Percentiles rank a stretch among this genome's conserved stretches.
Conservation (phyloP, 2,797 vertebrate genomes). For the Melanotaenia boesemani region DNA sequence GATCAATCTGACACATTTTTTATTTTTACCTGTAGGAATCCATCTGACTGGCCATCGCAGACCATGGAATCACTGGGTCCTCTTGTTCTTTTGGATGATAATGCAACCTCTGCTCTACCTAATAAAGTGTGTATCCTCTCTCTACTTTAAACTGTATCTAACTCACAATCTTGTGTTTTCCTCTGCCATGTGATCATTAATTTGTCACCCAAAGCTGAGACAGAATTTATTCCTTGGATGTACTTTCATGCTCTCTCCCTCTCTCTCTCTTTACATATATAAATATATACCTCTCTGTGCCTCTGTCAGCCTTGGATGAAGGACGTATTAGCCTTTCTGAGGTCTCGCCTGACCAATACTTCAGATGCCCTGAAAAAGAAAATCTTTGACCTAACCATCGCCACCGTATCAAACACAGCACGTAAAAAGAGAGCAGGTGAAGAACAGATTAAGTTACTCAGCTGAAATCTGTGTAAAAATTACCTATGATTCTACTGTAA, state of each 20-base stretch:
- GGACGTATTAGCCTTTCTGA: conserved; percentile 62
- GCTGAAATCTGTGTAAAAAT: not conserved
- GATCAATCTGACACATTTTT: conserved; percentile 7
- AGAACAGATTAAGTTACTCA: not conserved
- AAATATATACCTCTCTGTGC: not conserved
- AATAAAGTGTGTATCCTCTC: conserved; percentile 47
- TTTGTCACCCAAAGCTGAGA: not conserved
- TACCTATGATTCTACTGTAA: not conserved
- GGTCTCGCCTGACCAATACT: not conserved
- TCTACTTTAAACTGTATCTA: not conserved
- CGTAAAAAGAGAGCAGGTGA: conserved; percentile 54
- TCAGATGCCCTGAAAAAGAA: conserved; percentile 60
- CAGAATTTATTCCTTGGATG: not conserved
- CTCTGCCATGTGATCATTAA: conserved; percentile 1
- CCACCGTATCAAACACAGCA: not conserved
- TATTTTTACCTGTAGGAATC: conserved; percentile 58
- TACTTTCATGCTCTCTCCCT: not conserved
- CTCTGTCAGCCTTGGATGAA: conserved; percentile 74
- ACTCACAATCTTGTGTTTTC: not conserved
- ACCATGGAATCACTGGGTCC: conserved; percentile 67
- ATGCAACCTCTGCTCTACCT: conserved; percentile 56
- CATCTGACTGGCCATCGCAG: conserved; percentile 70
- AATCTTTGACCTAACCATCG: conserved; percentile 61
- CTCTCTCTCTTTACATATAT: not conserved
- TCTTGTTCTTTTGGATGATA: conserved; percentile 69